These are phyloP conservation scores for Phenganax stokvisi DNA, from an alignment of 92 coral and sea anemone genomes.

Conservation along the genomic window DNA sequence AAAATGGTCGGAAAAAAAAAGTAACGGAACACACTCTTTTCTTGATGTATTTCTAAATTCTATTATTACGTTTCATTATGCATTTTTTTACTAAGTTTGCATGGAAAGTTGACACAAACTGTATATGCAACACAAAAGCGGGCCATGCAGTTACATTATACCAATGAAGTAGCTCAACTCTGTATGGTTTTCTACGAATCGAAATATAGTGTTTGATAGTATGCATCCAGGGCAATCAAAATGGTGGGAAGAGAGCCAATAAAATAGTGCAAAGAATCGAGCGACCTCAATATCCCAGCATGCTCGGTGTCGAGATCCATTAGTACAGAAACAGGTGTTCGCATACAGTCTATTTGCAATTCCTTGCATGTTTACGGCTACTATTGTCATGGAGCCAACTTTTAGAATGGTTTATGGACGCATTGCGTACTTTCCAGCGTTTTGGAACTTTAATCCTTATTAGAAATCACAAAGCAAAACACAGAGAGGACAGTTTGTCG, in stretches of 20 bases:
- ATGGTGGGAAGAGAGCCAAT: slow-evolving; percentile 67
- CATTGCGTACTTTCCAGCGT: slow-evolving; percentile 14
- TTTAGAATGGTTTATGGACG: slow-evolving; percentile 49
- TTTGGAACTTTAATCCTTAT: slow-evolving; percentile 8
- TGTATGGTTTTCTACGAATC: not conserved
- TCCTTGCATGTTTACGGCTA: slow-evolving; percentile 95
- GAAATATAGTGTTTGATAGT: slow-evolving; percentile 18
- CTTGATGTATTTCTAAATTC: not conserved
- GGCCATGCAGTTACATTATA: not conserved
- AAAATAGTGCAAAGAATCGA: slow-evolving; percentile 40
- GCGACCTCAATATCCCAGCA: slow-evolving; percentile 77
- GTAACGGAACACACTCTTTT: not conserved
- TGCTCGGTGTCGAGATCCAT: slow-evolving; percentile 60
- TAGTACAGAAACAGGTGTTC: slow-evolving; percentile 89
- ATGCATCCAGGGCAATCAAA: slow-evolving; percentile 45
- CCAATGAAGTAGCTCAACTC: not conserved
- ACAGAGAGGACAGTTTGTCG: not conserved
- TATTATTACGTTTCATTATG: not conserved
- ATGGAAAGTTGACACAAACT: not conserved
- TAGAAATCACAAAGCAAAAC: not conserved
- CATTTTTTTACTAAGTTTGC: not conserved
- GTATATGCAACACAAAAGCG: not conserved
- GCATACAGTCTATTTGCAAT: slow-evolving; percentile 66
- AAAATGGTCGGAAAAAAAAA: not conserved
- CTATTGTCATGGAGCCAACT: slow-evolving; percentile 99